Conservation (phyloP, 2,888 invertebrate genomes). For the Drosophila incognita region DNA sequence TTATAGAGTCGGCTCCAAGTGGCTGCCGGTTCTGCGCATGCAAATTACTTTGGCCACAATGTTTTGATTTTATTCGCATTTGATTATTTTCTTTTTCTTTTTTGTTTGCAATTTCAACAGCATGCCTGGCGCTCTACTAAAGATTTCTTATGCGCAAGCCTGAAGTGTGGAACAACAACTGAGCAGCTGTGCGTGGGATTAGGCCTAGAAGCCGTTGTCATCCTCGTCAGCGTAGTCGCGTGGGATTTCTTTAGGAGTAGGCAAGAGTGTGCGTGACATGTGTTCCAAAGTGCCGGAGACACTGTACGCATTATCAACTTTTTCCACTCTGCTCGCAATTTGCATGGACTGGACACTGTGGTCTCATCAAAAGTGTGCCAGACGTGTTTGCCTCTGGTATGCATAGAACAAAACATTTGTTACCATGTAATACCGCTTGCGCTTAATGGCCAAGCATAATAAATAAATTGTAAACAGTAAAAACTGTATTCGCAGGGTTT, state of each 20-base stretch:
- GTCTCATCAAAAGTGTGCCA: slow-evolving; percentile 45
- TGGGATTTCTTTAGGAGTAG: slow-evolving; percentile 47
- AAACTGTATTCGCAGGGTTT: not conserved
- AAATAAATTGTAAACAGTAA: not conserved
- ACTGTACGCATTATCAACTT: slow-evolving; percentile 31
- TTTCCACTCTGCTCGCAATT: slow-evolving; percentile 14
- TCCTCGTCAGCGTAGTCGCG: slow-evolving; percentile 39
- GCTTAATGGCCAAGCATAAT: not conserved
- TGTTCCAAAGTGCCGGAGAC: slow-evolving; percentile 53
- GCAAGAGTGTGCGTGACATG: slow-evolving; percentile 70
- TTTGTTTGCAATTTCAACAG: slow-evolving; percentile 42
- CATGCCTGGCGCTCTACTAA: slow-evolving; percentile 48
- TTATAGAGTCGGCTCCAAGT: slow-evolving; percentile 27
- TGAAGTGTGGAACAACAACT: not conserved
- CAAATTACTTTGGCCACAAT: slow-evolving; percentile 77
- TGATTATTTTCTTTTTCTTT: slow-evolving; percentile 64
- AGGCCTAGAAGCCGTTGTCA: slow-evolving; percentile 28
- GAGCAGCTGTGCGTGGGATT: slow-evolving; percentile 53
- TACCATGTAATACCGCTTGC: not conserved
- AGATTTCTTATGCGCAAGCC: slow-evolving; percentile 12
- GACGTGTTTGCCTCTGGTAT: not conserved
- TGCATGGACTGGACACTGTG: slow-evolving; percentile 14
- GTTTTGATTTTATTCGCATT: slow-evolving; percentile 78
- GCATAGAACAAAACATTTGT: not conserved
- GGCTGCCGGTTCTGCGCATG: slow-evolving; percentile 70